A percentile compares a stretch with the other conserved stretches of the same genome.
Evolutionary conservation across 2,797 vertebrate species (phyloP).

Genomic region (Scarus forsteni): DNA sequence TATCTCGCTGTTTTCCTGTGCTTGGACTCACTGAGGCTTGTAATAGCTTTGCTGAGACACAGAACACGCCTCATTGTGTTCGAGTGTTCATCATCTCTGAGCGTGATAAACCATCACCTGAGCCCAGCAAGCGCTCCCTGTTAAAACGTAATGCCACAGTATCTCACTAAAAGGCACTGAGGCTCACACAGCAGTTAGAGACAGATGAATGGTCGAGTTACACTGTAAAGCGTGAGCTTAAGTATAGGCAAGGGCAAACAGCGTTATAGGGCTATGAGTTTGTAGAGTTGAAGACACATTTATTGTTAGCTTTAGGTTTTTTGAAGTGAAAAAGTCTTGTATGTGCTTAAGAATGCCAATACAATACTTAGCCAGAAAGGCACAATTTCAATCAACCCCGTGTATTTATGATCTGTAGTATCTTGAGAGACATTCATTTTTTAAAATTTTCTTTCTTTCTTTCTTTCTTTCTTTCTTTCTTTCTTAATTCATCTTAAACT

Average conservation of each 20-base stretch:
- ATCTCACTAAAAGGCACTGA: constrained; percentile 59
- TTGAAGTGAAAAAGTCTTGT: constrained; percentile 47
- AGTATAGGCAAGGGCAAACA: constrained; percentile 22
- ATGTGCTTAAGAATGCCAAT: constrained; percentile 2
- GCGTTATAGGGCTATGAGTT: constrained; percentile 22
- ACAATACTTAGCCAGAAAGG: too few species aligned
- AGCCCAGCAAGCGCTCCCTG: constrained; percentile 49
- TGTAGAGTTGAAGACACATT: constrained; percentile 38
- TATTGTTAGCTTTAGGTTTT: constrained; percentile 48
- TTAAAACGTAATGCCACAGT: constrained; percentile 70
- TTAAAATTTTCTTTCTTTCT: too few species aligned
- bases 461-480: too few species aligned
- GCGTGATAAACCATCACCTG: constrained; percentile 76
- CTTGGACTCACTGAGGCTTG: constrained; percentile 76
- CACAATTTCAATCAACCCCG: too few species aligned
- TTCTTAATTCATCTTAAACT: too few species aligned
- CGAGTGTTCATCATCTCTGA: constrained; percentile 67
- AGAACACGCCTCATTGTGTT: constrained; percentile 76
- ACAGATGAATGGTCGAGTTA: constrained; percentile 45
- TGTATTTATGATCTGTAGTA: too few species aligned
- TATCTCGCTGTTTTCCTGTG: constrained; percentile 58
- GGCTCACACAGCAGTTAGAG: constrained; percentile 38
- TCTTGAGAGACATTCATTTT: too few species aligned
- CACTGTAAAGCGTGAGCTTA: constrained; percentile 32
- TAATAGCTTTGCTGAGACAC: constrained; percentile 83